These are phyloP conservation scores for Lissonota sp. DNA, from an alignment of 2,888 invertebrate species.

Conservation along the genomic window DNA sequence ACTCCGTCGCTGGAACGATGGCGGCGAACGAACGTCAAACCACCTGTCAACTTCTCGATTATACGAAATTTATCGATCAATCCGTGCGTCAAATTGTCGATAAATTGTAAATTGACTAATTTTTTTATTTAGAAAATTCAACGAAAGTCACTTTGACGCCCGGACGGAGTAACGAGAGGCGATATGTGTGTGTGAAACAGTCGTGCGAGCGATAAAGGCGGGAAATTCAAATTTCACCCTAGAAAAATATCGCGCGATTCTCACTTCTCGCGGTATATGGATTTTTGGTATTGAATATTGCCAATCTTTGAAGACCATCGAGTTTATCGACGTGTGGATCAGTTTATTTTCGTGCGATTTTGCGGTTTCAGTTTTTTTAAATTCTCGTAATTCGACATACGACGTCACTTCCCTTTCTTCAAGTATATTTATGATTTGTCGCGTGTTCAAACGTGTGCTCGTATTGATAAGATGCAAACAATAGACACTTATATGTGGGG, in stretches of 20 bases:
- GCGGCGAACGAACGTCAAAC: conserved; percentile 73
- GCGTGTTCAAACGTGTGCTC: conserved; percentile 26
- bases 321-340: neutral
- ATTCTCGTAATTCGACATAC: neutral
- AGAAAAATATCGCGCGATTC: conserved; percentile 14
- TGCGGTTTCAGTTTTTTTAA: neutral
- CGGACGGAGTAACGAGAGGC: conserved; percentile 38
- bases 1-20: conserved; percentile 66
- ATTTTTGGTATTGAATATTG: conserved; percentile 8
- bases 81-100: conserved; percentile 10
- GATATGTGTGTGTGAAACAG: conserved; percentile 18
- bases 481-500: neutral
- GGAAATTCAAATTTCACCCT: conserved; percentile 48
- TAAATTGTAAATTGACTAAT: conserved; percentile 36
- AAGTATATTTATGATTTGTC: conserved; percentile 27
- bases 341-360: too few relatives aligned
- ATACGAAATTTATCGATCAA: conserved; percentile 16
- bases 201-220: conserved; percentile 39
- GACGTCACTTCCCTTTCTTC: conserved; percentile 47
- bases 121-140: conserved; percentile 33
- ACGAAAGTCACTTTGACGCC: neutral
- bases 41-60: conserved; percentile 70
- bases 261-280: neutral
- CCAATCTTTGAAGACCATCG: neutral
- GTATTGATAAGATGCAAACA: conserved; percentile 10